Evolutionary conservation across 2,888 invertebrate species (phyloP), one percentile per base, ranked within the genome.

Genomic region (Sarcophaga variegata): DNA sequence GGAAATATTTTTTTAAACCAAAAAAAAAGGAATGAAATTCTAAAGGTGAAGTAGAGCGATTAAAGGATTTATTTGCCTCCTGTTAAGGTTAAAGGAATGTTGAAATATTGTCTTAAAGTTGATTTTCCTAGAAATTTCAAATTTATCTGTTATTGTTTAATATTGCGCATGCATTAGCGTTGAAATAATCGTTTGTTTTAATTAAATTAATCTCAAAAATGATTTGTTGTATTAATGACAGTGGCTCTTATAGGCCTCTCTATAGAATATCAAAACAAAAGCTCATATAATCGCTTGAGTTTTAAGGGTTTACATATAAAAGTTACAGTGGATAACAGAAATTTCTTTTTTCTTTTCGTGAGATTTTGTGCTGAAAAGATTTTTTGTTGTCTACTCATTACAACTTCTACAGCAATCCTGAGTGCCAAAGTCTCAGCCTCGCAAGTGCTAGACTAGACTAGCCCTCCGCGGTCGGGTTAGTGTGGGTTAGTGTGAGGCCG

Each of bases 141-240:
- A 14, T 54, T 54, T 54, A 54, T 54, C 54, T 54, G 4, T 62
- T n/a, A 62, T 17, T 62, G 20, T 11, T 62, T 17, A 62, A 62
- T 22, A 62, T 22, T 20, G 8, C 6, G 8, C 6, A 37, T 20
- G 22, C 6, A 59, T 27, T 27, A 10, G 25, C 11, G 54, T 47
- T 59, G 11, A 59, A 54, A 20, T 54, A 64, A 75, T 20, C 45
- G 25, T 45, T n/a, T 45, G 69, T 59, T 83, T 83, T 83, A 79
- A 79, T 79, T 79, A 75, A 79, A 83, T 83, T 83, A 79, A 79
- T 54, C 83, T 69, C 74, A 64, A 79, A 54, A 75, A 45, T 74
- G 74, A 54, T 67, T 72, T 77, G 27, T 37, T 69, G 69, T 45
- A 69, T 69, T 69, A 70, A 54, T 69, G 54, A 20, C 62, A 37